phyloP scores from a whole-genome alignment of 30 jellyfish, hydroid and myxozoan genomes.

The Cassiopea andromeda region DNA sequence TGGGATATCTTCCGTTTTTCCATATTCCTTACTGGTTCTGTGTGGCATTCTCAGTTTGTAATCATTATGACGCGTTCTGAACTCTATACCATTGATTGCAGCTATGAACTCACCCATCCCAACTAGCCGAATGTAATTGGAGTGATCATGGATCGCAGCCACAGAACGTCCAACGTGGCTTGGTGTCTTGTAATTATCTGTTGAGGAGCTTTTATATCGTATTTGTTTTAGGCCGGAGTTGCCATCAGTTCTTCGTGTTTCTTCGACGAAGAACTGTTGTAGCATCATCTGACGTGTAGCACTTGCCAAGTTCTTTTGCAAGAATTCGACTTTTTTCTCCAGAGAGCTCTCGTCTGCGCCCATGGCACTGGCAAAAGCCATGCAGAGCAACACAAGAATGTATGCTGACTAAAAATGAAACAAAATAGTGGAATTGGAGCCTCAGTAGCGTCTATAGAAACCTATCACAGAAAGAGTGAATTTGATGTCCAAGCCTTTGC shows the following conservation, averaged over 20 bases:
- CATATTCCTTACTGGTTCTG: conserved; percentile 58
- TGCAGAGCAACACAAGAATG: background rate
- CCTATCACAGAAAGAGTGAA: background rate
- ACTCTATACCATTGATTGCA: conserved; percentile 79
- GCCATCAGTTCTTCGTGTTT: conserved; percentile 79
- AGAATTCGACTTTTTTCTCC: conserved; percentile 1
- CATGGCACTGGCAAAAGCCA: background rate
- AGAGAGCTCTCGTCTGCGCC: background rate
- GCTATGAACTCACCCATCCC: conserved; percentile 90
- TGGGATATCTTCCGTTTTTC: conserved; percentile 72
- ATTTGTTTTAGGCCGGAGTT: conserved; percentile 63
- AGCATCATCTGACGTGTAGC: conserved; percentile 80
- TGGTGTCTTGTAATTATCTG: conserved; percentile 41
- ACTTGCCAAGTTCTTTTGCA: conserved; percentile 25
- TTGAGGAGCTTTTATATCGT: conserved; percentile 23
- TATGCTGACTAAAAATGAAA: background rate
- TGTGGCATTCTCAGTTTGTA: conserved; percentile 69
- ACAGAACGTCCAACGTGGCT: conserved; percentile 64
- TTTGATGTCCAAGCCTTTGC: too few relatives aligned
- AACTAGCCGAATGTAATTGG: conserved; percentile 58
- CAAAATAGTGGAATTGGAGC: background rate
- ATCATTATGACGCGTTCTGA: conserved; percentile 87
- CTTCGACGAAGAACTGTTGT: conserved; percentile 85
- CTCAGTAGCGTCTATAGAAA: background rate
- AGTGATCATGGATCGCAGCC: conserved; percentile 79